Base-by-base conservation (phyloP, 2,113 vertebrate genomes). In the Myotis lucifugus region DNA sequence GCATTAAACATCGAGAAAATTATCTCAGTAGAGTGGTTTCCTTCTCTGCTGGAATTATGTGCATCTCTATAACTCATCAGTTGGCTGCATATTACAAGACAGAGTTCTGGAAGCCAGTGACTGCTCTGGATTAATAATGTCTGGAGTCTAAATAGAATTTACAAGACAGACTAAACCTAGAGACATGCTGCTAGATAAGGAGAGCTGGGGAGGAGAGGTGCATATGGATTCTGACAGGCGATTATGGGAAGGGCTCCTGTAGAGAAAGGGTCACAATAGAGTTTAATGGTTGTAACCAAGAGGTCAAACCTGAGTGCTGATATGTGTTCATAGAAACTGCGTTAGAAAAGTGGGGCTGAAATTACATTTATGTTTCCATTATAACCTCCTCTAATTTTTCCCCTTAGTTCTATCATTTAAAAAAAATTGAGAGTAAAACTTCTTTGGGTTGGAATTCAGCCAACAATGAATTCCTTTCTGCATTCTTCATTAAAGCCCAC, bases 401-500 rank as follows among this genome's bases (percentile, higher is more conserved):
- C 6, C 7, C n/a, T 85, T 70, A 77, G 8, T 48, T 37, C 86
- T 90, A 37, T 59, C 8, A 48, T 50, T 90, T 5, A 61, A 94
- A 85, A 88, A 84, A 56, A 70, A 79, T 27, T 34, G 27, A 87
- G 32, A 81, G 59, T 56, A 12, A 88, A 92, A 93, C 15, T 72
- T 77, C 83, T 74, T 93, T 78, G 42, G 37, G 14, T 96, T 84
- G 69, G 69, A 87, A 87, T 72, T 92, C 46, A 52, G 34, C 70
- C 92, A 25, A 40, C 61, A 54, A n/a, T 90, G 34, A 91, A 95
- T 94, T 93, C 37, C 27, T 94, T 86, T 94, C 69, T 91, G 32
- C 86, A 64, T 95, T 91, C 74, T 85, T 93, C 70, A 93, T 93
- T 94, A 89, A 85, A 66, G 89, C 50, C 34, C n/a, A 82, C 52